Evolutionary conservation across 2,888 invertebrate genomes (phyloP).

Genomic region (Petrolisthes cinctipes): DNA sequence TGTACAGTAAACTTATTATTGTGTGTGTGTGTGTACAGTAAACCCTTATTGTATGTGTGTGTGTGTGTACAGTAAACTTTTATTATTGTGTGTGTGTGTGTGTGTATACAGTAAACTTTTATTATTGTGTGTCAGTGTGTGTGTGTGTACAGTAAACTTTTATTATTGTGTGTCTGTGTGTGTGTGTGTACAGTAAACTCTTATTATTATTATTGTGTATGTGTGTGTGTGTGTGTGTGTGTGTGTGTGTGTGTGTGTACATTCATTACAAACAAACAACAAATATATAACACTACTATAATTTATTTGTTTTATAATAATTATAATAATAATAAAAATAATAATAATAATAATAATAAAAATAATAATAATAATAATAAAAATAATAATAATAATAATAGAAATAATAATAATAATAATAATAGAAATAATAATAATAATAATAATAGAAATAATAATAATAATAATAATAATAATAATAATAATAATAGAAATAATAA

Average conservation of each 20-base stretch:
- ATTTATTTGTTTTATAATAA: not conserved
- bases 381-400: not conserved
- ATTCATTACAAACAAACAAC: not conserved
- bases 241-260: not conserved
- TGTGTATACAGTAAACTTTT: too few species aligned
- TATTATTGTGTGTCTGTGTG: not conserved
- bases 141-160: not conserved
- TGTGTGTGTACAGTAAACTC: not conserved
- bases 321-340: not conserved
- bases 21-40: too few species aligned
- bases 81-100: too few species aligned
- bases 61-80: too few species aligned
- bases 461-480: not conserved
- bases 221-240: slow-evolving; percentile 1
- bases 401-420: too few species aligned
- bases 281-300: too few species aligned
- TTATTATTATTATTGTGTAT: not conserved
- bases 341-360: not conserved
- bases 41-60: too few species aligned
- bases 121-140: not conserved
- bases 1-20: too few species aligned
- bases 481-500: not conserved
- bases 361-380: not conserved
- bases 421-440: not conserved
- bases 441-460: not conserved